A percentile compares a stretch with the other conserved stretches of the same genome.
Evolutionary conservation across 64 coral and sea anemone species (phyloP).

Genomic region (Acropora tenuis): DNA sequence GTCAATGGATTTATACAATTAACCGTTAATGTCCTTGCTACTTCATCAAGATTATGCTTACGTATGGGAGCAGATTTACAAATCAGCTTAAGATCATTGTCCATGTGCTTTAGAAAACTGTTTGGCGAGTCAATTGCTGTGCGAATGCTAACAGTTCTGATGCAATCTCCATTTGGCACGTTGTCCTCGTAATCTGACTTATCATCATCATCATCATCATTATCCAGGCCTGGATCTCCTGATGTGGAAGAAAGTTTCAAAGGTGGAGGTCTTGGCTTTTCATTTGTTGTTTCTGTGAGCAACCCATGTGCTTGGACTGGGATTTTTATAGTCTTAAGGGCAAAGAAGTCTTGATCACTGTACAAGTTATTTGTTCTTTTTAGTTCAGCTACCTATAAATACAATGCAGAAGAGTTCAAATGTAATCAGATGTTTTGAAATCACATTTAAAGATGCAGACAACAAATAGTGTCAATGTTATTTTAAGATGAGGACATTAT

Average conservation of each 20-base stretch:
- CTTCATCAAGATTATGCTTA: slow-evolving; percentile 87
- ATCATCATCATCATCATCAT: slow-evolving; percentile 28
- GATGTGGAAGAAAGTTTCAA: slow-evolving; percentile 61
- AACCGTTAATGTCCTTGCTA: slow-evolving; percentile 87
- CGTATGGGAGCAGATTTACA: slow-evolving; percentile 79
- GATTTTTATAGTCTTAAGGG: slow-evolving; percentile 87
- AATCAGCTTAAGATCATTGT: slow-evolving; percentile 86
- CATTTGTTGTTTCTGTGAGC: slow-evolving; percentile 64
- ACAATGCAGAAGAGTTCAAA: not conserved
- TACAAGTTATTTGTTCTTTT: slow-evolving; percentile 90
- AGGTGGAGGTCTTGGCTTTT: slow-evolving; percentile 63
- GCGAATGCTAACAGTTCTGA: slow-evolving; percentile 91
- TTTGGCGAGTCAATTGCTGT: slow-evolving; percentile 88
- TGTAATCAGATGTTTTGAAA: not conserved
- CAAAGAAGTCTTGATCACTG: slow-evolving; percentile 88
- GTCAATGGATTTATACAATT: slow-evolving; percentile 90
- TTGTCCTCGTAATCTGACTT: slow-evolving; percentile 20
- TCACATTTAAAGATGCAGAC: not conserved
- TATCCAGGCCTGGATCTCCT: slow-evolving; percentile 15
- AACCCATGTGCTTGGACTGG: slow-evolving; percentile 84
- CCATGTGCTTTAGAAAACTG: slow-evolving; percentile 89
- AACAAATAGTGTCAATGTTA: not conserved
- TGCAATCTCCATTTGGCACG: slow-evolving; percentile 56
- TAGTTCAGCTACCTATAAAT: slow-evolving; percentile 78
- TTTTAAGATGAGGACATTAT: too few relatives aligned